Percentiles rank a stretch among this genome's conserved stretches.
Conservation (phyloP, 2,113 vertebrate species). For the Megatriorchis doriae region DNA sequence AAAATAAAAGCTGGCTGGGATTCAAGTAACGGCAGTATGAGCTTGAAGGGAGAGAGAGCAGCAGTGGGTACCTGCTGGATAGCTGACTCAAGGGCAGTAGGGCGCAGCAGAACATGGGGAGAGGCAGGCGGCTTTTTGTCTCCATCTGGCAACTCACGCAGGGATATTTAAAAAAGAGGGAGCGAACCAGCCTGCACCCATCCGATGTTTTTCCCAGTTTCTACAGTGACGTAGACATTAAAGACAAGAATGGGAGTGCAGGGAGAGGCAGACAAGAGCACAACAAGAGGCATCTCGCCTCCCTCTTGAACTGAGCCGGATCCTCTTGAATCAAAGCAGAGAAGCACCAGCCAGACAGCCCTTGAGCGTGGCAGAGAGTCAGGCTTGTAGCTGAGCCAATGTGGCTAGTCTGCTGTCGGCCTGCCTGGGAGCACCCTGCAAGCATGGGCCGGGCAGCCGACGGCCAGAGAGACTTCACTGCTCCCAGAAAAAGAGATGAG, state of each 20-base stretch:
- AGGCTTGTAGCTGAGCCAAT: neutral
- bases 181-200: neutral
- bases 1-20: neutral
- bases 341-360: neutral
- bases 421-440: rapidly evolving
- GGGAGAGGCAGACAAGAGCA: neutral
- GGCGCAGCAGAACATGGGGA: neutral
- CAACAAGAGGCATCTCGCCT: neutral
- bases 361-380: neutral
- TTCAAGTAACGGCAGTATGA: neutral
- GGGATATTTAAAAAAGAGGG: neutral
- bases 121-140: neutral
- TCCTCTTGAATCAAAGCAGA: neutral
- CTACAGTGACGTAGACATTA: neutral
- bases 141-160: neutral
- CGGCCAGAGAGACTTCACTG: neutral
- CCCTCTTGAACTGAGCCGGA: neutral
- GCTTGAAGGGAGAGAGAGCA: neutral
- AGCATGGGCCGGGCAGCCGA: rapidly evolving
- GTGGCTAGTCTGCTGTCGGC: rapidly evolving
- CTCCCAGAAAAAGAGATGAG: neutral
- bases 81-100: neutral
- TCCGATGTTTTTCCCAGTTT: neutral
- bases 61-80: neutral
- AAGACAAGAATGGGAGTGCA: neutral